These are phyloP conservation scores for Lacanobia wlatinum DNA, from an alignment of 2,888 invertebrate genomes.

Conservation along the genomic window DNA sequence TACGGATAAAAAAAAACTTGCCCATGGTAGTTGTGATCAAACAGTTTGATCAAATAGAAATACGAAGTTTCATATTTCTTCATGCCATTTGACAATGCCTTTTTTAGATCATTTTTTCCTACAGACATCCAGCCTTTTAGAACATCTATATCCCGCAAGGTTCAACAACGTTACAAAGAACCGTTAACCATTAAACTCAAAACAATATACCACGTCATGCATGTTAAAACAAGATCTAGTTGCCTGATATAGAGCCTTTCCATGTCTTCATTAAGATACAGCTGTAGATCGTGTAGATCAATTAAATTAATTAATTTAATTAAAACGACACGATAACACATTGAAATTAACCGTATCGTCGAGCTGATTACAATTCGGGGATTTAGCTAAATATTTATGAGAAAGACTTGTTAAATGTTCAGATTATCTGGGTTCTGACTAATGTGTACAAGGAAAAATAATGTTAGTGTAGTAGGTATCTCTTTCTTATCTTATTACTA, in stretches of 20 bases:
- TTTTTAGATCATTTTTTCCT: no score
- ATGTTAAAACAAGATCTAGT: conserved; percentile 44
- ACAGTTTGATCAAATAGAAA: no score
- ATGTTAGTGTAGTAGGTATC: conserved; percentile 15
- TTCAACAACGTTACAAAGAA: not conserved
- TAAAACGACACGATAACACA: conserved; percentile 49
- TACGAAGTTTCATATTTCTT: no score
- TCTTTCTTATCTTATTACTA: conserved; percentile 24
- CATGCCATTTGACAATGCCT: no score
- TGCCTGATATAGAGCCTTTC: conserved; percentile 59
- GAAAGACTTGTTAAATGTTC: conserved; percentile 30
- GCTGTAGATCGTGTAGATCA: conserved; percentile 56
- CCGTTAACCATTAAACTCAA: conserved; percentile 1
- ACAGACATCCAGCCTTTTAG: no score
- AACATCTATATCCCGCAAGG: no score
- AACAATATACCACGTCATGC: conserved; percentile 28
- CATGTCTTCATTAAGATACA: conserved; percentile 63
- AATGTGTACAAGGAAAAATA: conserved; percentile 23
- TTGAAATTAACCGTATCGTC: conserved; percentile 46
- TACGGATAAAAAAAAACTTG: no score
- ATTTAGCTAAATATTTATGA: conserved; percentile 47
- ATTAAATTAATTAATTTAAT: conserved; percentile 56
- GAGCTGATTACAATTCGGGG: conserved; percentile 37
- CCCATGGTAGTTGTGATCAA: no score
- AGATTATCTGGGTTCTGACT: conserved; percentile 32